Base-by-base conservation (phyloP, 2,888 invertebrate species). In the Euspilapteryx auroguttella region DNA sequence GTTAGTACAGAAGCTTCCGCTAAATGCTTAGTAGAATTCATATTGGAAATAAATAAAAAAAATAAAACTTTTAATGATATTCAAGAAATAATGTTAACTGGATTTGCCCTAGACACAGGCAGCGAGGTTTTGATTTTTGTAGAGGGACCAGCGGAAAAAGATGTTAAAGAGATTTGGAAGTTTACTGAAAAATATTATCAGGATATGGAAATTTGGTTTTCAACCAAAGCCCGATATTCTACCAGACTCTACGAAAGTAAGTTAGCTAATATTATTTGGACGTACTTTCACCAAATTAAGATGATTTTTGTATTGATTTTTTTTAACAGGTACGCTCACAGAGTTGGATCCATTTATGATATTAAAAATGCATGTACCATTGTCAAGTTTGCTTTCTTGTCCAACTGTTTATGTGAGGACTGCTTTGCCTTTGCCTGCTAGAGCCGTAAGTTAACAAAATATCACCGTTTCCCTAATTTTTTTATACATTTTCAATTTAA, bases 101-200 rank as follows among this genome's bases (percentile, higher is more conserved):
- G 73, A 3, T 73, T 71, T 38, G 54, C 51, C 14, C 12, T 71
- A n/a, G 66, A 73, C 36, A 49, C 52, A 2, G 63, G 68, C 1
- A 46, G 50, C 30, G 35, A 36, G 6, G 50, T 55, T 0, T 12
- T 71, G 7, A 41, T 71, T 25, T 73, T 45, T 26, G 30, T 68
- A 2, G 73, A 75, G 44, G 73, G 73, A 3, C 53, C 47, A 21
- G 54, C 43, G 32, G 57, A 69, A 34, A 57, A 63, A 1, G 29
- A 47, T 2, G 61, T 73, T 30, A 44, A 65, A 25, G 39, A 37
- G 14, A 35, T 75, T 14, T 71, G 64, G 62, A 55, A 68, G 24
- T 39, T 47, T 34, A 53, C 58, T 2, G 55, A 44, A 34, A 55
- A 56, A 31, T 62, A 47, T 37, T 49, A 58, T 36, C 48, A 54